phyloP scores from a whole-genome alignment of 2,797 vertebrate species.

The Coregonus suidteri region DNA sequence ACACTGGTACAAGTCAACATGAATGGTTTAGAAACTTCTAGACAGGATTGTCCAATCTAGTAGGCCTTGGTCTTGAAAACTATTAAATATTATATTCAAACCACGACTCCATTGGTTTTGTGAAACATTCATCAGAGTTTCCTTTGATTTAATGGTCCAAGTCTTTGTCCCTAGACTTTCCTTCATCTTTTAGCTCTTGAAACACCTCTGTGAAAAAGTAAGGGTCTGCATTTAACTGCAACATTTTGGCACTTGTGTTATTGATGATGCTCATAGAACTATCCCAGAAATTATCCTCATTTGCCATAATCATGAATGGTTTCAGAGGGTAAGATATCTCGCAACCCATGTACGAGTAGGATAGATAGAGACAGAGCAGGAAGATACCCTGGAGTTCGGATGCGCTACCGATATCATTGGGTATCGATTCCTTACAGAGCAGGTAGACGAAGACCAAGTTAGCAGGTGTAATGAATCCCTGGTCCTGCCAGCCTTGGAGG shows the following conservation, averaged over 20 bases:
- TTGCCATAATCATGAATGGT: constrained; percentile 91
- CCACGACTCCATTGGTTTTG: not conserved
- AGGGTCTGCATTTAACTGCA: constrained; percentile 93
- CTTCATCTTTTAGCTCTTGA: constrained; percentile 95
- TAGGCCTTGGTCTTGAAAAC: not conserved
- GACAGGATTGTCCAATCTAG: not conserved
- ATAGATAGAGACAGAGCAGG: constrained; percentile 95
- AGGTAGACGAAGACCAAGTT: constrained; percentile 97
- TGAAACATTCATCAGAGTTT: constrained; percentile 1
- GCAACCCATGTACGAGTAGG: constrained; percentile 98
- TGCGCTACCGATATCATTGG: constrained; percentile 80
- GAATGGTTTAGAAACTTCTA: constrained; percentile 34
- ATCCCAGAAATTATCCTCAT: constrained; percentile 95
- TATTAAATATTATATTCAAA: not conserved
- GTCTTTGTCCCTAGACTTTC: constrained; percentile 76
- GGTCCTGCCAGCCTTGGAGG: constrained; percentile 97
- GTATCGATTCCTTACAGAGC: constrained; percentile 87
- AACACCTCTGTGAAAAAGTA: constrained; percentile 98
- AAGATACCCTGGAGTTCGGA: constrained; percentile 90
- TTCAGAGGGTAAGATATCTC: constrained; percentile 98
- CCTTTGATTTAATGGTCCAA: constrained; percentile 84
- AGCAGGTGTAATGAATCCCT: constrained; percentile 95
- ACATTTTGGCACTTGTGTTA: constrained; percentile 93
- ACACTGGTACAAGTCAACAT: constrained; percentile 52
- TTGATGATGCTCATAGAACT: constrained; percentile 89